phyloP scores from a whole-genome alignment of 1,140 invertebrate genomes.

The Cotesia glomerata region DNA sequence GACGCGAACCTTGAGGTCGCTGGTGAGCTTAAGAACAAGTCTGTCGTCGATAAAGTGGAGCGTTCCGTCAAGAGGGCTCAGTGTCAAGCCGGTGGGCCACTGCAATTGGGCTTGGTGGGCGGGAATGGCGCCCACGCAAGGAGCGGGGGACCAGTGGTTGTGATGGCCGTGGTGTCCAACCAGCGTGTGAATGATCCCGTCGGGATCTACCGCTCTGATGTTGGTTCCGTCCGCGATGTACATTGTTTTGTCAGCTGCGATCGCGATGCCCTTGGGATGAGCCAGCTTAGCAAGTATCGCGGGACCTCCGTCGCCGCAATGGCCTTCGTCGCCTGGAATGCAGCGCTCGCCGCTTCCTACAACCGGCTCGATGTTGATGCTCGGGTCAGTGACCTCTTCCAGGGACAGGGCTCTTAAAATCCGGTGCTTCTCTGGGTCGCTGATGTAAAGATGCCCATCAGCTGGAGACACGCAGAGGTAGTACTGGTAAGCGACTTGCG shows the following conservation, averaged over 20 bases:
- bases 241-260: conserved; percentile 89
- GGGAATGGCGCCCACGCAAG: conserved; percentile 80
- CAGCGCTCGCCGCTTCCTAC: conserved; percentile 96
- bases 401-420: conserved; percentile 77
- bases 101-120: conserved; percentile 84
- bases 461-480: conserved; percentile 94
- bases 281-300: conserved; percentile 89
- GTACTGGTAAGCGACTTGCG: conserved; percentile 93
- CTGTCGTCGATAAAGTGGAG: conserved; percentile 95
- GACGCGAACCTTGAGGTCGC: conserved; percentile 87
- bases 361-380: conserved; percentile 85
- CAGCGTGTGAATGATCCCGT: conserved; percentile 92
- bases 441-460: conserved; percentile 93
- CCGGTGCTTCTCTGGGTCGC: conserved; percentile 92
- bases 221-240: conserved; percentile 95
- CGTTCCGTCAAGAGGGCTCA: conserved; percentile 92
- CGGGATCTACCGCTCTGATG: conserved; percentile 86
- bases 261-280: conserved; percentile 96
- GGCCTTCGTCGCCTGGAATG: conserved; percentile 86
- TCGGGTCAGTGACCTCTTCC: conserved; percentile 80
- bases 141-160: conserved; percentile 88
- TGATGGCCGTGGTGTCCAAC: conserved; percentile 92
- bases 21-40: conserved; percentile 88
- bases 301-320: conserved; percentile 92
- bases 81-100: conserved; percentile 92